A percentile compares a stretch with the other conserved stretches of the same genome.
phyloP scores from a whole-genome alignment of 2,113 vertebrate species.

The Lophotis ruficrista region DNA sequence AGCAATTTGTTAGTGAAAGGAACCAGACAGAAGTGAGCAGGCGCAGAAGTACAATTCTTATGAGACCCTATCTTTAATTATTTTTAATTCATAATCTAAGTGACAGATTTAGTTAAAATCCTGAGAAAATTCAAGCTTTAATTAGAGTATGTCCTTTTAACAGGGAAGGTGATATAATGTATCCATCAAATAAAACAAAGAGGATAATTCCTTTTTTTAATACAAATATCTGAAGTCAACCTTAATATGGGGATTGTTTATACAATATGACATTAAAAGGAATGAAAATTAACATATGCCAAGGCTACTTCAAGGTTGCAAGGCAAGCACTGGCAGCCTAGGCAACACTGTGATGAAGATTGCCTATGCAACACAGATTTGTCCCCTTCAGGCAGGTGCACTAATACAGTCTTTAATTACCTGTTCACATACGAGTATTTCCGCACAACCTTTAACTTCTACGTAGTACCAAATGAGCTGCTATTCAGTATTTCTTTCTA shows the following conservation, averaged over 20 bases:
- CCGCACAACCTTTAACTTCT: neutral
- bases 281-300: slow-evolving; percentile 29
- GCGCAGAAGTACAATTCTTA: slow-evolving; percentile 14
- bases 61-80: slow-evolving; percentile 50
- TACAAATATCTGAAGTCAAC: slow-evolving; percentile 31
- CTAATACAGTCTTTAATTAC: slow-evolving; percentile 3
- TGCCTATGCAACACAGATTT: neutral
- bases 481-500: neutral
- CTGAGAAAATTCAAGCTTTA: slow-evolving; percentile 46
- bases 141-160: slow-evolving; percentile 45
- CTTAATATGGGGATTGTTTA: slow-evolving; percentile 7
- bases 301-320: slow-evolving; percentile 36
- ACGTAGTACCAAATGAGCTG: neutral
- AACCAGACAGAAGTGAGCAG: neutral
- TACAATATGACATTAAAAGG: slow-evolving; percentile 31
- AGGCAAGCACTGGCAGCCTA: neutral
- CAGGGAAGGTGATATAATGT: neutral
- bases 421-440: neutral
- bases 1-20: neutral
- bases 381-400: neutral
- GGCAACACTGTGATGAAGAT: neutral
- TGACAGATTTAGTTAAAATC: slow-evolving; percentile 59
- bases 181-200: slow-evolving; percentile 38
- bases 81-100: slow-evolving; percentile 58
- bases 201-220: neutral